Evolutionary conservation across 2,888 invertebrate species (phyloP), one percentile per base, ranked within the genome.

Genomic region (Deroplatys truncata): DNA sequence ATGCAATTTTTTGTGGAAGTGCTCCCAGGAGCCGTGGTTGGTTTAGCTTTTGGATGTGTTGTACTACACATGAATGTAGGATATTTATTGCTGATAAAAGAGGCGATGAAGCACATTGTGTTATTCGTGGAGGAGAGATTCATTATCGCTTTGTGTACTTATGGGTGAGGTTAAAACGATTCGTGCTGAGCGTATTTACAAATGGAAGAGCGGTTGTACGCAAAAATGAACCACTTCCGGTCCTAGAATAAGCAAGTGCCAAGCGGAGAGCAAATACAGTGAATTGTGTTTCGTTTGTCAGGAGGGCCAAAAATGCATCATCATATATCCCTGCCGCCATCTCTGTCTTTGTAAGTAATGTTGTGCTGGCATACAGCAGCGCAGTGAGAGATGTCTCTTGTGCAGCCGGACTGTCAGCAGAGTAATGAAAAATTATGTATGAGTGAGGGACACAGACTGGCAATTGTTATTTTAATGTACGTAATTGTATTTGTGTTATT

Each of bases 281-380:
- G 49, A 43, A 5, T 88, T 92, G 87, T 92, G 92, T 91, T 90
- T 92, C 25, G 91, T 92, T 20, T 92, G 92, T 88, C 92, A 92
- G 88, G 92, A 92, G 72, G 87, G 91, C 35, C 87, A 87, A 4
- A 92, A 91, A 84, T 91, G 91, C 85, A 90, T 92, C n/a, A 91
- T 92, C 43, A 89, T 92, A 84, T 90, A 92, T 89, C 92, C 92
- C 0, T 92, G 92, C 90, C 91, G 92, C 25, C 92, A 92, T 89
- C 88, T 92, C 25, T 92, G 92, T 88, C 86, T 92, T 84, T 92
- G 92, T 89, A 88, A 90, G 49, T 89, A 89, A 13, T 92, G 92
- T 89, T 88, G 89, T 82, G 84, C 43, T 9, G 82, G 82, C 3
- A 84, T 92, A 20, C 56, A 88, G 25, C 82, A 88, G 20, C 86